phyloP scores from a whole-genome alignment of 2,888 invertebrate species.

The Ceraclea dissimilis region DNA sequence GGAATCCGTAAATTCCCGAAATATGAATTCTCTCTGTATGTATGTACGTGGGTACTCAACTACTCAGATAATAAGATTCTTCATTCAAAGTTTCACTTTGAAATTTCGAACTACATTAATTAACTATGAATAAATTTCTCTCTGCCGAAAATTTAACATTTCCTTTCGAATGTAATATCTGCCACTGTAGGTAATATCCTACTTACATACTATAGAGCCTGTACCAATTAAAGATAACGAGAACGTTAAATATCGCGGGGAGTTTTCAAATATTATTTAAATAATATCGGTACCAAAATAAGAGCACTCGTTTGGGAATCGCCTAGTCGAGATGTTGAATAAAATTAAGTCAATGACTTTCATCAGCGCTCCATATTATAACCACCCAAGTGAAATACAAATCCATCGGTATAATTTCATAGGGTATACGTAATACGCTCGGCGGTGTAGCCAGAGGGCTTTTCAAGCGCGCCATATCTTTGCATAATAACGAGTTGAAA shows the following conservation, averaged over 20 bases:
- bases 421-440: background rate
- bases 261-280: background rate
- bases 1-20: too few relatives aligned
- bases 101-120: background rate
- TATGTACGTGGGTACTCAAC: too few relatives aligned
- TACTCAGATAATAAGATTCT: background rate
- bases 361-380: background rate
- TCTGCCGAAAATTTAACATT: background rate
- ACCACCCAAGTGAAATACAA: background rate
- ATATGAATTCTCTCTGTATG: too few relatives aligned
- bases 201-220: background rate
- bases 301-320: background rate
- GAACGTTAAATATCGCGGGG: background rate
- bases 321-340: constrained; percentile 2
- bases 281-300: background rate
- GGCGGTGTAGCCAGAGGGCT: too few relatives aligned
- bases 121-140: background rate
- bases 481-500: background rate
- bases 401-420: background rate
- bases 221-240: background rate
- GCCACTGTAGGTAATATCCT: too few relatives aligned
- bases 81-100: background rate
- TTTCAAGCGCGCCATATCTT: too few relatives aligned
- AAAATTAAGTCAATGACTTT: constrained; percentile 3
- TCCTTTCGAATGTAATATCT: background rate